Evolutionary conservation across 2,888 invertebrate species (phyloP).

Genomic region (Lacanobia wlatinum): DNA sequence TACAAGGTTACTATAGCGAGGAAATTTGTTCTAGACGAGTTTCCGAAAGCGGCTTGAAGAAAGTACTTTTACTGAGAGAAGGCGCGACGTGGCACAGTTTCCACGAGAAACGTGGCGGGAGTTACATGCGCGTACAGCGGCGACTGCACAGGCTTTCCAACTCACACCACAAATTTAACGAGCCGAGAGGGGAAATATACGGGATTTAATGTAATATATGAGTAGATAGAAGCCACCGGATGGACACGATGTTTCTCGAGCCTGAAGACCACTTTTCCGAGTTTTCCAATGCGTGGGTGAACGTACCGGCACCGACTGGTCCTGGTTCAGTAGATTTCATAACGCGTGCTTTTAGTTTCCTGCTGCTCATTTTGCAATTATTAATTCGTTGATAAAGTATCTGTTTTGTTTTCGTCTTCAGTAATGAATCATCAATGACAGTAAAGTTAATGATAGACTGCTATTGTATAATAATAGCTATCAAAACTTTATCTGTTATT

Average conservation of each 20-base stretch:
- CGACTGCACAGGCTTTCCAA: slow-evolving; percentile 82
- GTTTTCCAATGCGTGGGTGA: slow-evolving; percentile 68
- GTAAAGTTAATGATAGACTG: background rate
- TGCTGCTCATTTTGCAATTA: background rate
- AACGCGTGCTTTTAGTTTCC: slow-evolving; percentile 28
- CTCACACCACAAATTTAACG: slow-evolving; percentile 77
- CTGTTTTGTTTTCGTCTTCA: background rate
- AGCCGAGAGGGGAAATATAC: slow-evolving; percentile 75
- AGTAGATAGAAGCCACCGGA: slow-evolving; percentile 73
- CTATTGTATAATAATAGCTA: background rate
- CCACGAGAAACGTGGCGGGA: slow-evolving; percentile 78
- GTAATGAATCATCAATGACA: background rate
- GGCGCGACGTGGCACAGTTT: slow-evolving; percentile 88
- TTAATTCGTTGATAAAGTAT: background rate
- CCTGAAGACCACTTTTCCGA: slow-evolving; percentile 71
- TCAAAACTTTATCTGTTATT: background rate
- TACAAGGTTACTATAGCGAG: slow-evolving; percentile 86
- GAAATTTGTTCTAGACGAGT: slow-evolving; percentile 86
- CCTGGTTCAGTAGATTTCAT: slow-evolving; percentile 49
- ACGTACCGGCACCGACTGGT: slow-evolving; percentile 33
- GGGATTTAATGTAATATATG: slow-evolving; percentile 72
- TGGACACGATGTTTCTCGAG: slow-evolving; percentile 65
- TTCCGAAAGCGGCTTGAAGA: slow-evolving; percentile 90
- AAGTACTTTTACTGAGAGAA: slow-evolving; percentile 90
- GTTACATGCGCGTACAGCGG: slow-evolving; percentile 65